These are phyloP conservation scores for Danaus melanippus DNA, from an alignment of 1,140 invertebrate genomes.

Conservation along the genomic window DNA sequence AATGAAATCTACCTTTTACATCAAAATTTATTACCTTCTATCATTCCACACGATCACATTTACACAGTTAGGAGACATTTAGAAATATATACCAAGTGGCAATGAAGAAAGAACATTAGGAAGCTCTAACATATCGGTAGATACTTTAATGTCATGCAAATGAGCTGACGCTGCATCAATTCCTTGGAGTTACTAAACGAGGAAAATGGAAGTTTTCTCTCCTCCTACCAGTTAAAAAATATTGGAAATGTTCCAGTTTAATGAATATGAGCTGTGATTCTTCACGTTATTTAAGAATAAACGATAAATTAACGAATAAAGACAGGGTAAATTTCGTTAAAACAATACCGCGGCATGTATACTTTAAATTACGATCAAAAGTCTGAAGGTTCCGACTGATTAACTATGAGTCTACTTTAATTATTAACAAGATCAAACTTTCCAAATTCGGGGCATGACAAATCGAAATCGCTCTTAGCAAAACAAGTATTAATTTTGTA, in stretches of 20 bases:
- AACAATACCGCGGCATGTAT: too few species aligned
- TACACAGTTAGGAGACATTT: not conserved
- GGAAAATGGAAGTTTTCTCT: constrained; percentile 36
- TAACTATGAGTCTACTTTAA: constrained; percentile 47
- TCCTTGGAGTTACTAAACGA: constrained; percentile 35
- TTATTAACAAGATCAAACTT: constrained; percentile 68
- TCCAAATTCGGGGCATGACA: constrained; percentile 62
- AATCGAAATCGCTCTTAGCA: constrained; percentile 69
- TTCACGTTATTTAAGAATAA: not conserved
- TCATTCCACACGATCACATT: not conserved
- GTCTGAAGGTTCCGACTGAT: constrained; percentile 12
- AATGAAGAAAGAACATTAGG: constrained; percentile 15
- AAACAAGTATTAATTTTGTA: constrained; percentile 72
- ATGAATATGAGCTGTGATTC: constrained; percentile 36
- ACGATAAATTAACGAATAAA: constrained; percentile 8
- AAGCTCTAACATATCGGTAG: constrained; percentile 24
- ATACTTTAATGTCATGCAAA: constrained; percentile 42
- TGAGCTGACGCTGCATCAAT: constrained; percentile 32
- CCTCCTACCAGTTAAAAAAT: constrained; percentile 32
- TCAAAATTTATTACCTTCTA: too few species aligned
- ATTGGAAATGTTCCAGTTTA: constrained; percentile 36
- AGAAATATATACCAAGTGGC: constrained; percentile 5
- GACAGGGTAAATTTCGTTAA: not conserved
- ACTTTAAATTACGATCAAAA: constrained; percentile 1
- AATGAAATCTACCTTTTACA: too few species aligned